phyloP scores from a whole-genome alignment of 2,113 vertebrate genomes.

The Mormyrus lacerda region DNA sequence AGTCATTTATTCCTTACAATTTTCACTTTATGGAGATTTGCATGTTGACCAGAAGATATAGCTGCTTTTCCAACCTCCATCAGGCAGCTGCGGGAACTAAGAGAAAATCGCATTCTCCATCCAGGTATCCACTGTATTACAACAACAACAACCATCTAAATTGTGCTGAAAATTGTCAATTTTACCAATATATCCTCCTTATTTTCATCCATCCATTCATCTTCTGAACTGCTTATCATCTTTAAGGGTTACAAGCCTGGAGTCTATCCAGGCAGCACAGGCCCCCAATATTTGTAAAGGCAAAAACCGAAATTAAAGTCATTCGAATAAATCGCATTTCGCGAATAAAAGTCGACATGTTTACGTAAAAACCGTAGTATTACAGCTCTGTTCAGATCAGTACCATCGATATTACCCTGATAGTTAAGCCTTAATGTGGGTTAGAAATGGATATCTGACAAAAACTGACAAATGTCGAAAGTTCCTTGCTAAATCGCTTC shows the following conservation, averaged over 20 bases:
- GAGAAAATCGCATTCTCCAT: neutral
- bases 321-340: neutral
- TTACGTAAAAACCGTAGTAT: neutral
- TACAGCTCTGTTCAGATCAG: neutral
- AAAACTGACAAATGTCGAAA: conserved; percentile 37
- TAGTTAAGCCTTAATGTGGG: conserved; percentile 9
- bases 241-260: neutral
- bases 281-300: neutral
- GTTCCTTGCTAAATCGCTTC: conserved; percentile 47
- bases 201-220: neutral
- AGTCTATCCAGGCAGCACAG: neutral
- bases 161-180: neutral
- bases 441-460: conserved; percentile 34
- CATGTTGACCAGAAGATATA: neutral
- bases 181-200: neutral
- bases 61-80: neutral
- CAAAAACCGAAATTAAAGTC: neutral
- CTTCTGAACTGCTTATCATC: neutral
- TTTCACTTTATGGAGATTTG: neutral
- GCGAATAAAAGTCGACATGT: neutral
- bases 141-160: neutral
- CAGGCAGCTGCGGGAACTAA: neutral
- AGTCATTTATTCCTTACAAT: neutral
- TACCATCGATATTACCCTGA: neutral
- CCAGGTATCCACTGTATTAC: neutral